Evolutionary conservation across 2,797 vertebrate species (phyloP).

Genomic region (Tadarida brasiliensis): DNA sequence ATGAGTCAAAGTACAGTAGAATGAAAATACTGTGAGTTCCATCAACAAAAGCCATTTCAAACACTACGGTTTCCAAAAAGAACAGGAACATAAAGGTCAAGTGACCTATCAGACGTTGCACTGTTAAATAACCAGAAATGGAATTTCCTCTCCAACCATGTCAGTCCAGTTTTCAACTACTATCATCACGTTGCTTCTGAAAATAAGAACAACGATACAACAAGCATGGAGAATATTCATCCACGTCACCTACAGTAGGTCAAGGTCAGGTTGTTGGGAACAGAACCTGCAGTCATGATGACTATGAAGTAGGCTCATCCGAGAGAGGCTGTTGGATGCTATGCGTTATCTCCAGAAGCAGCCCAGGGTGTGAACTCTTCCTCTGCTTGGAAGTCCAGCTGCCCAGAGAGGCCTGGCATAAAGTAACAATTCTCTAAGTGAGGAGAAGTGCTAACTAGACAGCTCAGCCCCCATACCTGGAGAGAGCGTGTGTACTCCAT

Average conservation of each 20-base stretch:
- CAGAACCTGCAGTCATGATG: not conserved
- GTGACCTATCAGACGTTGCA: not conserved
- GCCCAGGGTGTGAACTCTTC: not conserved
- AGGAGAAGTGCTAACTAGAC: not conserved
- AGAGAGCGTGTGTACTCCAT: not conserved
- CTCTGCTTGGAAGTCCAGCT: not conserved
- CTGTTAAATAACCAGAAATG: not conserved
- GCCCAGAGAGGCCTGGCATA: not conserved
- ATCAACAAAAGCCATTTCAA: not conserved
- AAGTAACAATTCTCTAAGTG: not conserved
- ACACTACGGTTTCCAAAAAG: not conserved
- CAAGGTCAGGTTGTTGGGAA: not conserved
- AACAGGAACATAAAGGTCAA: not conserved
- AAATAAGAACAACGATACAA: not conserved
- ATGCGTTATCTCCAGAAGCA: not conserved
- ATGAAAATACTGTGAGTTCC: not conserved
- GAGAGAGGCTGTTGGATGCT: not conserved
- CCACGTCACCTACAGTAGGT: not conserved
- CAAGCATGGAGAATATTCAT: not conserved
- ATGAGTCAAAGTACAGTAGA: not conserved
- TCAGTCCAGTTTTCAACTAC: not conserved
- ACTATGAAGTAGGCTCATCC: not conserved
- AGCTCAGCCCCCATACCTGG: not conserved
- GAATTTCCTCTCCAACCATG: not conserved
- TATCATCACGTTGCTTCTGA: not conserved